phyloP scores from a whole-genome alignment of 1,140 invertebrate genomes.

The Oedothorax gibbosus region DNA sequence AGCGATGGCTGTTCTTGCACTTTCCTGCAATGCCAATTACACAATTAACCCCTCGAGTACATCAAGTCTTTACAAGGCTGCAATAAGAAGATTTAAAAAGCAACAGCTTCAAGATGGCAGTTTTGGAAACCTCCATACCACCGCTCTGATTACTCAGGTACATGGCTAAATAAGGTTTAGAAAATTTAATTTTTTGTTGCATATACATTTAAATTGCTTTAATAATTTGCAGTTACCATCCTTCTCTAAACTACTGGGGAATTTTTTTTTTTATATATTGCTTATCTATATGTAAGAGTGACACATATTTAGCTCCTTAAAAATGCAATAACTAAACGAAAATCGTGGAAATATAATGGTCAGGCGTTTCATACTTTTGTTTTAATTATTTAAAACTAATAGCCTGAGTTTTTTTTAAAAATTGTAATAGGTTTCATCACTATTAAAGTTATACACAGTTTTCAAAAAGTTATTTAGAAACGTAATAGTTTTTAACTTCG shows the following conservation, averaged over 20 bases:
- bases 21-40: background rate
- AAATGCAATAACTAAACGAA: background rate
- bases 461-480: too few relatives aligned
- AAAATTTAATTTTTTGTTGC: too few relatives aligned
- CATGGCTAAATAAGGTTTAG: background rate
- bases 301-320: background rate
- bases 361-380: too few relatives aligned
- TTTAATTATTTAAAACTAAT: too few relatives aligned
- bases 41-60: background rate
- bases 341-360: too few relatives aligned
- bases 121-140: slow-evolving; percentile 28
- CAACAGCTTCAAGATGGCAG: slow-evolving; percentile 1
- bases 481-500: background rate
- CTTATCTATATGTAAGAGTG: background rate
- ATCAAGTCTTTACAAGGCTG: background rate
- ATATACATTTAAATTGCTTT: background rate
- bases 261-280: background rate
- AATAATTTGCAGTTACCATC: background rate
- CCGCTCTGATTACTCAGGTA: slow-evolving; percentile 22
- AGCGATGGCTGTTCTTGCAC: slow-evolving; percentile 9
- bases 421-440: too few relatives aligned
- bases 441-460: too few relatives aligned
- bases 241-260: background rate
- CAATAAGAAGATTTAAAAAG: background rate
- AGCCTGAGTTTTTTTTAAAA: too few relatives aligned